These are phyloP conservation scores for Zaprionus lachaisei DNA, from an alignment of 1,140 invertebrate species.

Conservation along the genomic window DNA sequence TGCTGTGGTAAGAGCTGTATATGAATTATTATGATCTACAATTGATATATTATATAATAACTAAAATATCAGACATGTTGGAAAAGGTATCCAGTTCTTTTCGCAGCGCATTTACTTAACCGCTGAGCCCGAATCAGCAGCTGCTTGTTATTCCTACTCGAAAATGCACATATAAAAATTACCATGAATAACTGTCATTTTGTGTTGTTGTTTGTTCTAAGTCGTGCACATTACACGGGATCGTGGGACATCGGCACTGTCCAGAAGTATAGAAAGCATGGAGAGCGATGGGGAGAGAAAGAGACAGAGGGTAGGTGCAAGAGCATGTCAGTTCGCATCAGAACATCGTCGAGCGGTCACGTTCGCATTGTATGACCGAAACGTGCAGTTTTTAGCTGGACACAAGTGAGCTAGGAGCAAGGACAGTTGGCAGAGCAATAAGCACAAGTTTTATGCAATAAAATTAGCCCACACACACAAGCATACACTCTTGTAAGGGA, in stretches of 20 bases:
- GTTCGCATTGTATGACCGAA: conserved; percentile 73
- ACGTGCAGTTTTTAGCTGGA: conserved; percentile 70
- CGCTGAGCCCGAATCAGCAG: not conserved
- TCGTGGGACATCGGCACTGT: conserved; percentile 51
- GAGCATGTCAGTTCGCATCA: conserved; percentile 50
- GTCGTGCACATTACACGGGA: conserved; percentile 69
- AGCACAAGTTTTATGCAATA: conserved; percentile 81
- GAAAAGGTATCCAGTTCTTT: not conserved
- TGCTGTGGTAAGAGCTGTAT: too few species aligned
- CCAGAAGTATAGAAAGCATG: not conserved
- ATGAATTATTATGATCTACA: not conserved
- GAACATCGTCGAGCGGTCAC: conserved; percentile 67
- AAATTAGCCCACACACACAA: conserved; percentile 64
- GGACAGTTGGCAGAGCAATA: conserved; percentile 59
- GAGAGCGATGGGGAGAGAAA: not conserved
- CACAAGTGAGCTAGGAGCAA: conserved; percentile 9
- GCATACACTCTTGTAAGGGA: not conserved
- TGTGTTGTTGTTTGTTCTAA: conserved; percentile 53
- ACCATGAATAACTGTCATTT: conserved; percentile 81
- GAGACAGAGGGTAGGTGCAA: conserved; percentile 13
- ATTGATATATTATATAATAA: not conserved
- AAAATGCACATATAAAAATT: conserved; percentile 64
- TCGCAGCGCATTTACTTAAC: conserved; percentile 39
- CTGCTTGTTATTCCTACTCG: conserved; percentile 14
- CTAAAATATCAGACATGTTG: not conserved